Conservation (phyloP, 1,140 invertebrate genomes). For the Parapsyche elsis region DNA sequence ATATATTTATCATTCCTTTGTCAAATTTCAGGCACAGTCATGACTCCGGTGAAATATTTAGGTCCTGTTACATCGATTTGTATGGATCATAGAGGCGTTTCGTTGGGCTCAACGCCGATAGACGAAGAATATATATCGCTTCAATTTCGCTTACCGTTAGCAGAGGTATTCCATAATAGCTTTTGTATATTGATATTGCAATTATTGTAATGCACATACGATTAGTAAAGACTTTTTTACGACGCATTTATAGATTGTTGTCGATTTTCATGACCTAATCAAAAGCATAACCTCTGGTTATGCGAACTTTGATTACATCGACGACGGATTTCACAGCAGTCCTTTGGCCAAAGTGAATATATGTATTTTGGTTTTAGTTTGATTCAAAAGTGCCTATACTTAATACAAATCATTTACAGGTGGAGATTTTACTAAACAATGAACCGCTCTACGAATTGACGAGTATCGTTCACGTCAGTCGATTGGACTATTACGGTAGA, state of each 20-base stretch:
- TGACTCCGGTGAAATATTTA: conserved; percentile 83
- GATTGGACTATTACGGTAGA: conserved; percentile 75
- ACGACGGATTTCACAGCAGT: conserved; percentile 82
- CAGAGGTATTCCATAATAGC: conserved; percentile 69
- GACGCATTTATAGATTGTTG: conserved; percentile 71
- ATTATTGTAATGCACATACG: too few relatives aligned
- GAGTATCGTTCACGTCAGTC: conserved; percentile 80
- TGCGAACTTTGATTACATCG: conserved; percentile 98
- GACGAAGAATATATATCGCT: conserved; percentile 86
- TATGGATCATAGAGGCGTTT: conserved; percentile 81
- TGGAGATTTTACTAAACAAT: conserved; percentile 87
- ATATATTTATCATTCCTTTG: conserved; percentile 21
- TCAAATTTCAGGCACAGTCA: conserved; percentile 78
- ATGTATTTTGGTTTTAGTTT: conserved; percentile 51
- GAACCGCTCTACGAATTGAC: conserved; percentile 87
- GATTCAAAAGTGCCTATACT: too few relatives aligned
- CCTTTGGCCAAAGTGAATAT: conserved; percentile 77
- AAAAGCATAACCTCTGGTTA: conserved; percentile 93
- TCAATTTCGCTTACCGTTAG: conserved; percentile 87
- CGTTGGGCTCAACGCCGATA: conserved; percentile 80
- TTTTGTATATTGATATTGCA: conserved; percentile 17
- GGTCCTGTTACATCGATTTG: conserved; percentile 79
- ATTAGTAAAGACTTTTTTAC: too few relatives aligned
- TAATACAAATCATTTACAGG: conserved; percentile 63
- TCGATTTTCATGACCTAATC: conserved; percentile 94